Evolutionary conservation across 2,888 invertebrate genomes (phyloP).

Genomic region (Listrodromus nycthemerus): DNA sequence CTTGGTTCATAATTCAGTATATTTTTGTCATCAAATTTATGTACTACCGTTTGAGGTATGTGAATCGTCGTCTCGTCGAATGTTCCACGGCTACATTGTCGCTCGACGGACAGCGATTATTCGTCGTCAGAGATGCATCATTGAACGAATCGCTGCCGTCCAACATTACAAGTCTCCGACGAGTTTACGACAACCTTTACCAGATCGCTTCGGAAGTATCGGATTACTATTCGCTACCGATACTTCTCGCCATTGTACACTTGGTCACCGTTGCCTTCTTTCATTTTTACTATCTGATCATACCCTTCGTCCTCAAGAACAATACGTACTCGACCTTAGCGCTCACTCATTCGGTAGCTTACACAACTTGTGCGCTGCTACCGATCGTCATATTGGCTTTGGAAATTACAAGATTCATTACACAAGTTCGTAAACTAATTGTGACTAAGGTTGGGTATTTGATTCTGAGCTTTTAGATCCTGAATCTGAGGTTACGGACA

Average conservation of each 20-base stretch:
- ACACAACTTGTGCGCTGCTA: not conserved
- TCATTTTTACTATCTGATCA: constrained; percentile 54
- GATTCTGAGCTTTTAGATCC: too few species aligned
- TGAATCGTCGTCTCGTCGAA: constrained; percentile 53
- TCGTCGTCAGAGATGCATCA: not conserved
- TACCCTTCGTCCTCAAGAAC: not conserved
- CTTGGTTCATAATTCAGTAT: constrained; percentile 65
- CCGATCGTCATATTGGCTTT: constrained; percentile 61
- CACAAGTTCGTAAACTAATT: constrained; percentile 45
- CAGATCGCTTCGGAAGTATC: constrained; percentile 60
- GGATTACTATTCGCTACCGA: constrained; percentile 62
- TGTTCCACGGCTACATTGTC: not conserved
- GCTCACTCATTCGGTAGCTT: constrained; percentile 8
- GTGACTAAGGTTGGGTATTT: not conserved
- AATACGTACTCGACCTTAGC: not conserved
- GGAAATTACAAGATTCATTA: constrained; percentile 33
- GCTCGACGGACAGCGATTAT: not conserved
- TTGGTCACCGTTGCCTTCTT: not conserved
- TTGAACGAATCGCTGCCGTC: too few species aligned
- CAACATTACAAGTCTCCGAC: constrained; percentile 43
- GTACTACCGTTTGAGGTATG: constrained; percentile 25
- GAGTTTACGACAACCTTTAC: constrained; percentile 56
- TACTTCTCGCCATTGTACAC: constrained; percentile 18
- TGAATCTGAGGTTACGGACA: too few species aligned
- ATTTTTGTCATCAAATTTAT: constrained; percentile 50